A percentile compares a stretch with the other conserved stretches of the same genome.
phyloP scores from a whole-genome alignment of 2,113 vertebrate species.

The Beaufortia kweichowensis region DNA sequence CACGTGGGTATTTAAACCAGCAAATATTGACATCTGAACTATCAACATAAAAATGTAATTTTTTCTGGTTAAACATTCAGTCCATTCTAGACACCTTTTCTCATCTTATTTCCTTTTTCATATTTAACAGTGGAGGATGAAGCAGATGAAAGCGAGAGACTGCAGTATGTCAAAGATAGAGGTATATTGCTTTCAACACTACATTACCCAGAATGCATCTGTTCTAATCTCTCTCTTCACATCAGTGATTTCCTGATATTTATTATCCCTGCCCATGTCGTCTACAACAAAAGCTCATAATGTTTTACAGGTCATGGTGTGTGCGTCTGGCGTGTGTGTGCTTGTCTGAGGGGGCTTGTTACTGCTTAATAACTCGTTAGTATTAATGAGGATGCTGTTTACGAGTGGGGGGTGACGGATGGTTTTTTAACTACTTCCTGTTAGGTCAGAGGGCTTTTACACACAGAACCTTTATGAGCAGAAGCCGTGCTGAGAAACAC shows the following conservation, averaged over 20 bases:
- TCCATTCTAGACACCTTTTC: too few relatives aligned
- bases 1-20: too few relatives aligned
- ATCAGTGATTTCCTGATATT: background rate
- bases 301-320: conserved; percentile 4
- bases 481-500: conserved; percentile 27
- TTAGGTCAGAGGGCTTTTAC: conserved; percentile 36
- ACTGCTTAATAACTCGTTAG: conserved; percentile 50
- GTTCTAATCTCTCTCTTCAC: background rate
- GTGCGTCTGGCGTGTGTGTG: conserved; percentile 45
- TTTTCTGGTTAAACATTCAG: too few relatives aligned
- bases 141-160: conserved; percentile 82
- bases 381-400: conserved; percentile 50
- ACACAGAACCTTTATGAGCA: conserved; percentile 44
- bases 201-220: conserved; percentile 28
- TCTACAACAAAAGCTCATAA: conserved; percentile 25
- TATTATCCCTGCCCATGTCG: conserved; percentile 2
- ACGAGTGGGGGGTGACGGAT: conserved; percentile 15
- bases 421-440: conserved; percentile 50
- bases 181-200: conserved; percentile 69
- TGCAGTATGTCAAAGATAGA: conserved; percentile 88
- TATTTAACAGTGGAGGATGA: conserved; percentile 78
- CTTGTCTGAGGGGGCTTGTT: conserved; percentile 41
- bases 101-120: background rate
- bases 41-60: too few relatives aligned
- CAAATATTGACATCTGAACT: too few relatives aligned